Conservation (phyloP, 2,888 invertebrate genomes). For the Ormyrus thymus region DNA sequence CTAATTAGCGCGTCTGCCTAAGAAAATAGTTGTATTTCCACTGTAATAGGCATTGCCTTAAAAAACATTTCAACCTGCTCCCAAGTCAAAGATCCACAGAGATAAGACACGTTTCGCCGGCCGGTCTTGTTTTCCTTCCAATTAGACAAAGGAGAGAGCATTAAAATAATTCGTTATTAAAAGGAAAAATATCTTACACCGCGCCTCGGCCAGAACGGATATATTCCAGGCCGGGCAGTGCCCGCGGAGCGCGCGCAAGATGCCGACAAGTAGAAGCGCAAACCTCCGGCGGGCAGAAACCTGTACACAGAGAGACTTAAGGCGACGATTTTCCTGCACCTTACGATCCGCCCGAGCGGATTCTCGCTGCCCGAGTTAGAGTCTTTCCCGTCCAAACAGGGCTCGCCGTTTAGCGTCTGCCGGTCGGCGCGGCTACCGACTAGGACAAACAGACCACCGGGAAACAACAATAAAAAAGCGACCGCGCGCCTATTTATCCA, state of each 20-base stretch:
- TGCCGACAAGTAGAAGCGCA: slow-evolving; percentile 49
- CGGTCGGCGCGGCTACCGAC: slow-evolving; percentile 59
- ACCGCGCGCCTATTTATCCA: slow-evolving; percentile 9
- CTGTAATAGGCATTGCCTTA: too few species aligned
- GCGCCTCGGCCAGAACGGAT: not conserved
- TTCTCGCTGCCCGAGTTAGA: slow-evolving; percentile 28
- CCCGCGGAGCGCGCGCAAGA: not conserved
- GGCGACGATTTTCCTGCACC: slow-evolving; percentile 29
- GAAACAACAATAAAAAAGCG: slow-evolving; percentile 47
- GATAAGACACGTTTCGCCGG: too few species aligned
- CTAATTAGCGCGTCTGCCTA: too few species aligned
- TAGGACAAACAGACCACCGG: slow-evolving; percentile 61
- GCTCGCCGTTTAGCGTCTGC: not conserved
- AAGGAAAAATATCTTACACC: slow-evolving; percentile 19
- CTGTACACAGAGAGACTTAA: not conserved
- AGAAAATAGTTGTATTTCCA: too few species aligned
- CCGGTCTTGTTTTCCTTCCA: not conserved
- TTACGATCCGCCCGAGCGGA: not conserved
- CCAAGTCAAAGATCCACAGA: too few species aligned
- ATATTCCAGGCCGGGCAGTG: not conserved
- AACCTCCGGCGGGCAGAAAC: not conserved
- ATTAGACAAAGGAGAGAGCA: not conserved
- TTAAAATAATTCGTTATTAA: slow-evolving; percentile 2
- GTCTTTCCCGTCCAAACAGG: slow-evolving; percentile 33
- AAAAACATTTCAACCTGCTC: too few species aligned